A percentile compares a stretch with the other conserved stretches of the same genome.
These are phyloP conservation scores for Apogon hyalosoma DNA, from an alignment of 2,797 vertebrate genomes.

Conservation along the genomic window DNA sequence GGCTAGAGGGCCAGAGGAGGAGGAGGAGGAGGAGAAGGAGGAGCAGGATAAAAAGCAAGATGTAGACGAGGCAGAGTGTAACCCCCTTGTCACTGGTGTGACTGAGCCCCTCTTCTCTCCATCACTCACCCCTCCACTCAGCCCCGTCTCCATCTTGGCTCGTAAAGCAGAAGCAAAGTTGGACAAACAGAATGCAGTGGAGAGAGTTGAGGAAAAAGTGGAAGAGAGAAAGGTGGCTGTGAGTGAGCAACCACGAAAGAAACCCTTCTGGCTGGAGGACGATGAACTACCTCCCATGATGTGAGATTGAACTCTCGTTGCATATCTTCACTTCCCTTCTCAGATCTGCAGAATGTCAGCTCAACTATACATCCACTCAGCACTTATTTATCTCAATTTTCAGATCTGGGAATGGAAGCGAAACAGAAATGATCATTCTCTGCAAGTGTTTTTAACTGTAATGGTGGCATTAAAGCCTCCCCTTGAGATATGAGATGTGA, in stretches of 20 bases:
- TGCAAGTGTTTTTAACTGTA: conserved; percentile 3
- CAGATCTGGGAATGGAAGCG: conserved; percentile 12
- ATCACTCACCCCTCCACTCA: conserved; percentile 37
- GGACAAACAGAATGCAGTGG: conserved; percentile 30
- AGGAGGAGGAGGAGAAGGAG: conserved; percentile 46
- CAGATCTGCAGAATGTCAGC: conserved; percentile 18
- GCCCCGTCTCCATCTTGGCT: conserved; percentile 26
- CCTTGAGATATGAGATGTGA: conserved; percentile 28
- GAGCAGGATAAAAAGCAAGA: conserved; percentile 47
- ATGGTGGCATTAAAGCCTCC: neutral
- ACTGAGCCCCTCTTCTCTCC: conserved; percentile 25
- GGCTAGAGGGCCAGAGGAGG: conserved; percentile 53
- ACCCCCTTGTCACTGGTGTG: conserved; percentile 48
- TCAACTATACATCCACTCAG: neutral
- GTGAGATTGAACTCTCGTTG: conserved; percentile 77
- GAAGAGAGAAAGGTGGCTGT: conserved; percentile 41
- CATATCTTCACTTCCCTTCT: conserved; percentile 29
- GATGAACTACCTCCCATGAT: conserved; percentile 83
- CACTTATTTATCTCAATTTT: neutral
- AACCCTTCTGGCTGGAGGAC: conserved; percentile 79
- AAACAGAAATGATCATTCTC: neutral
- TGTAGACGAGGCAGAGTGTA: conserved; percentile 48
- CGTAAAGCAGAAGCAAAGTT: conserved; percentile 21
- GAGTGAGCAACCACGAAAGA: conserved; percentile 55
- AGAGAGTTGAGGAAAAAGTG: conserved; percentile 35